These are phyloP conservation scores for Strigamia transsilvanica DNA, from an alignment of 2,888 invertebrate species.

Conservation along the genomic window DNA sequence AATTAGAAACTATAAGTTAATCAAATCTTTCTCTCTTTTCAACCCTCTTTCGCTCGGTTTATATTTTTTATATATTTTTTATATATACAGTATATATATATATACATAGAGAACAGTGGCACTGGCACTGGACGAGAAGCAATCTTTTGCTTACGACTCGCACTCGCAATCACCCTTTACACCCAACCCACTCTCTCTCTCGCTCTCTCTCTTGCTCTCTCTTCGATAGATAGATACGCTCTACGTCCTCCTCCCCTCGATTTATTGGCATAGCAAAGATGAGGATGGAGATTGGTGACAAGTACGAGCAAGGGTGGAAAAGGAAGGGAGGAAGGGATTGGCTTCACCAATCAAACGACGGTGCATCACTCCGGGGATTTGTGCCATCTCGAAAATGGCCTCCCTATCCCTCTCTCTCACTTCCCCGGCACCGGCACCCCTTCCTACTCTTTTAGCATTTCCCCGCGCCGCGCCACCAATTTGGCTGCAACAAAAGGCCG, in stretches of 20 bases:
- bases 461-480: neutral
- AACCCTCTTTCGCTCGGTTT: too few relatives aligned
- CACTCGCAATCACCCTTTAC: constrained; percentile 30
- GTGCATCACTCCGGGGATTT: constrained; percentile 17
- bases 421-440: too few relatives aligned
- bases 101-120: too few relatives aligned
- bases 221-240: constrained; percentile 10
- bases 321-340: neutral
- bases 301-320: neutral
- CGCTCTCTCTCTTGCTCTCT: too few relatives aligned
- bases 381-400: constrained; percentile 13
- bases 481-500: neutral
- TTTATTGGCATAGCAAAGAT: constrained; percentile 25
- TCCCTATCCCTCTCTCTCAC: neutral
- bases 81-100: neutral
- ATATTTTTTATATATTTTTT: too few relatives aligned
- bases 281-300: constrained; percentile 26
- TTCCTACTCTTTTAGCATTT: neutral
- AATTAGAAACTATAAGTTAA: constrained; percentile 15
- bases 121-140: neutral
- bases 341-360: constrained; percentile 19
- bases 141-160: constrained; percentile 11
- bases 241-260: neutral
- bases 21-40: neutral
- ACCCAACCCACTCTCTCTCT: neutral